Evolutionary conservation across 2,113 vertebrate genomes (phyloP), one percentile per base, ranked within the genome.

Genomic region (Mobula birostris): DNA sequence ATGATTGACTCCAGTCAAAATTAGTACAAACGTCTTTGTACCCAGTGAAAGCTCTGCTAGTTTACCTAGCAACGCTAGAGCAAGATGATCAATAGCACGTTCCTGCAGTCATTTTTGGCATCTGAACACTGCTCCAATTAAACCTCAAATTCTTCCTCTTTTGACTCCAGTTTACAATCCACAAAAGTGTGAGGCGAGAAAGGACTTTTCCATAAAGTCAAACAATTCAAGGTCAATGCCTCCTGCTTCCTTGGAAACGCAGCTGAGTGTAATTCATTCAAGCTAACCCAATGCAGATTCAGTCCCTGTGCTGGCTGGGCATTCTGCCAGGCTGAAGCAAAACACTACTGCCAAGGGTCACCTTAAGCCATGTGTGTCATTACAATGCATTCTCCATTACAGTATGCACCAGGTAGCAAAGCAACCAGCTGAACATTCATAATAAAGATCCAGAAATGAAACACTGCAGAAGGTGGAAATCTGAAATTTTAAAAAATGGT

Each of bases 261-360:
- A 29, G 85, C 29, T 19, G 56, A 87, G 58, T 61, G 85, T 32
- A 90, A 90, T 66, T 68, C n/a, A 90, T 66, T 61, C 63, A 24
- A 90, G 85, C 61, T 68, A 66, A 68, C 58, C n/a, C 61, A 66
- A 12, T 29, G 17, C 85, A 90, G 63, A 68, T 90, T 90, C 32
- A 32, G 29, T 32, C 7, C 61, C 63, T 90, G 82, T 48, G 58
- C 82, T 56, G 19, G 21, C 21, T 58, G 85, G 85, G 85, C 85
- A 90, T 15, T 19, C 29, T 88, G 83, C 83, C 83, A 88, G n/a
- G 61, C 85, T 90, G 85, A 90, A 90, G 61, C 61, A 66, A 90
- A 90, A 66, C 14, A 32, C 85, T 29, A 90, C 85, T 90, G 61
- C 63, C 63, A n/a, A 68, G n/a, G 85, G 85, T 61, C 61, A 90